Percentiles rank a stretch among this genome's conserved stretches.
Evolutionary conservation across 2,797 vertebrate genomes (phyloP).

Genomic region (Xerus rutilus): DNA sequence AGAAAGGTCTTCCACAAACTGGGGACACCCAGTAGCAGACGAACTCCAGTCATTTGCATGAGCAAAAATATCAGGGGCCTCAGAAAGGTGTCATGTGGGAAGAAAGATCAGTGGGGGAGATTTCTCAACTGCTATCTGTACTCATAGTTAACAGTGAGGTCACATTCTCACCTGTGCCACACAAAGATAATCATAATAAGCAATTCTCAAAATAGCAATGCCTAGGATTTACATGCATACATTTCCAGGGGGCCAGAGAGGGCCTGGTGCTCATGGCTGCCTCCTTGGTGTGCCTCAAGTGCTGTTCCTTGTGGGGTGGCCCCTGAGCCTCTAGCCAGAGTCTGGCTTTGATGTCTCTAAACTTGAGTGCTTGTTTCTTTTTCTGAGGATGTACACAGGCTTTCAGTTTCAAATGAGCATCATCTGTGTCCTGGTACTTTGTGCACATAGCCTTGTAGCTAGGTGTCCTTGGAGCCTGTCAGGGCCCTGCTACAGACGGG

Average conservation of each 20-base stretch:
- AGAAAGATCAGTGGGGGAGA: background rate
- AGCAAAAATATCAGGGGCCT: background rate
- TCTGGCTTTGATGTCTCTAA: constrained; percentile 62
- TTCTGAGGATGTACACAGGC: background rate
- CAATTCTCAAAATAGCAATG: background rate
- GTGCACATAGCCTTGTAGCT: accelerated
- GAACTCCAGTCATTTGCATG: background rate
- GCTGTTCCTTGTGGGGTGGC: background rate
- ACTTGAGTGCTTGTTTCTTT: constrained; percentile 47
- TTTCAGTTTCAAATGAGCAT: constrained; percentile 32
- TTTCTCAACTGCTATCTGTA: background rate
- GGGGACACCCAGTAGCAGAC: accelerated
- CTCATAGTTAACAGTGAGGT: background rate
- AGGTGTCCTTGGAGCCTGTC: background rate
- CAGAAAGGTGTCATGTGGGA: background rate
- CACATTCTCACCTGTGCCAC: background rate
- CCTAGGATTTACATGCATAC: background rate
- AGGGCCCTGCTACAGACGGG: background rate
- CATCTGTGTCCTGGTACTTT: background rate
- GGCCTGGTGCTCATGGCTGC: background rate
- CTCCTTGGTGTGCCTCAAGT: accelerated
- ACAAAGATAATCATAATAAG: background rate
- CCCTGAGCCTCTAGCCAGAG: constrained; percentile 18
- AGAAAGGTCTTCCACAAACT: background rate
- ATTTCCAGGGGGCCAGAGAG: background rate